phyloP scores from a whole-genome alignment of 2,113 vertebrate genomes.

The Martes martes region DNA sequence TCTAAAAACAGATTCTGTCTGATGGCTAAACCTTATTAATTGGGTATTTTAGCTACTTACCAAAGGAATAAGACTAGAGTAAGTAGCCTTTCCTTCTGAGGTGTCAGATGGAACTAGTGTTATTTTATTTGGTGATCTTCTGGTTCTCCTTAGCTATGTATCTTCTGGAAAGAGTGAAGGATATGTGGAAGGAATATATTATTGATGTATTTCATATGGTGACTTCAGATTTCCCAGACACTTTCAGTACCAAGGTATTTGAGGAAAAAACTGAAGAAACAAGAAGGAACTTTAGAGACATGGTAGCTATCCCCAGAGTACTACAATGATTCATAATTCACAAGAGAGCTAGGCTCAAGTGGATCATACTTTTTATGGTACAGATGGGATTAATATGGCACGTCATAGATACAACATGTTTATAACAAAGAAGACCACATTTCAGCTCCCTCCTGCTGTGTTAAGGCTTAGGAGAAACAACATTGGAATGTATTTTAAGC shows the following conservation, averaged over 20 bases:
- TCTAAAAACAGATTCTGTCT: slow-evolving; percentile 83
- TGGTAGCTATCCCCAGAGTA: slow-evolving; percentile 72
- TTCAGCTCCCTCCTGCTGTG: background rate
- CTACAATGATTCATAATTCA: slow-evolving; percentile 80
- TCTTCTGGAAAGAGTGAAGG: slow-evolving; percentile 66
- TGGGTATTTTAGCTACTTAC: slow-evolving; percentile 82
- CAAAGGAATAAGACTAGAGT: slow-evolving; percentile 78
- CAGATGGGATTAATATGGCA: slow-evolving; percentile 79
- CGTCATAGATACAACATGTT: slow-evolving; percentile 50
- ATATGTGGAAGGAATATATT: slow-evolving; percentile 54
- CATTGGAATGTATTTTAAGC: slow-evolving; percentile 21
- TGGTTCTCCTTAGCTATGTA: background rate
- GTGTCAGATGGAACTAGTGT: slow-evolving; percentile 77
- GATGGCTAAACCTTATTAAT: slow-evolving; percentile 82
- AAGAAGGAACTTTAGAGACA: slow-evolving; percentile 74
- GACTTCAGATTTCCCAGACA: slow-evolving; percentile 35
- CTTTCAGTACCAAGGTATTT: slow-evolving; percentile 21
- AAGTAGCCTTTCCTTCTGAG: slow-evolving; percentile 74
- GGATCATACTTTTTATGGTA: slow-evolving; percentile 79
- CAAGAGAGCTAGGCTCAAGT: slow-evolving; percentile 78
- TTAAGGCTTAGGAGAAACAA: background rate
- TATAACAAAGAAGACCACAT: slow-evolving; percentile 22
- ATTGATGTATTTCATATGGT: slow-evolving; percentile 61
- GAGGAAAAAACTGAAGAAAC: slow-evolving; percentile 25
- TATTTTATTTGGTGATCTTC: slow-evolving; percentile 19